Evolutionary conservation across 2,113 vertebrate genomes (phyloP), one percentile per base, ranked within the genome.

Genomic region (Taurulus bubalis): DNA sequence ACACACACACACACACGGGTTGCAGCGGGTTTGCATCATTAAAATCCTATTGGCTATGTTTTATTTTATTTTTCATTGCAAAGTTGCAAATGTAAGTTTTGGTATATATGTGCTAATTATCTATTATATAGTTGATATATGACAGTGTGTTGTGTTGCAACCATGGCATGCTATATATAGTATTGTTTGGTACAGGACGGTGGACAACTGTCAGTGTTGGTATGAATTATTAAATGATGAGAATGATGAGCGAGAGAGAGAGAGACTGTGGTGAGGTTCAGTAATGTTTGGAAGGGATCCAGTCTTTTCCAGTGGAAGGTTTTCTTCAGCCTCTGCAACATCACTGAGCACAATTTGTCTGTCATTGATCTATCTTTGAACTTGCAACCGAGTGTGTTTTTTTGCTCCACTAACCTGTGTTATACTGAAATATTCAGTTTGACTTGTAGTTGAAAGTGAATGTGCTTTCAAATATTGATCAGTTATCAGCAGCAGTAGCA

Each of bases 211-310:
- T 75, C 64, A 30, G 45, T 69, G 58, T 73, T 53, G 36, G 32
- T 77, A 69, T 88, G 40, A 85, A 85, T 80, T 45, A 80, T 83
- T 77, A 63, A 85, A 85, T 68, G 62, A 15, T 24, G 56, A 45
- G 26, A 80, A 34, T 26, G 40, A 66, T 82, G 14, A 58, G 55
- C 32, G 36, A 11, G 47, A 55, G 45, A 55, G 22, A 55, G 45
- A 62, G 53, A 77, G 51, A 77, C 38, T 51, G 62, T 36, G 47
- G 28, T 64, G 49, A 58, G 40, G 40, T 60, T 68, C 16, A 74
- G 30, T 67, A 38, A 63, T 2, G 14, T 36, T 51, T 36, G 42
- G 62, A 72, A 24, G 8, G 6, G 24, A 38, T 69, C 53, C 22
- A 66, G 15, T 65, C 22, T 30, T 30, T 65, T 63, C 38, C 18